Evolutionary conservation across 2,113 vertebrate genomes (phyloP).

Genomic region (Peromyscus leucopus): DNA sequence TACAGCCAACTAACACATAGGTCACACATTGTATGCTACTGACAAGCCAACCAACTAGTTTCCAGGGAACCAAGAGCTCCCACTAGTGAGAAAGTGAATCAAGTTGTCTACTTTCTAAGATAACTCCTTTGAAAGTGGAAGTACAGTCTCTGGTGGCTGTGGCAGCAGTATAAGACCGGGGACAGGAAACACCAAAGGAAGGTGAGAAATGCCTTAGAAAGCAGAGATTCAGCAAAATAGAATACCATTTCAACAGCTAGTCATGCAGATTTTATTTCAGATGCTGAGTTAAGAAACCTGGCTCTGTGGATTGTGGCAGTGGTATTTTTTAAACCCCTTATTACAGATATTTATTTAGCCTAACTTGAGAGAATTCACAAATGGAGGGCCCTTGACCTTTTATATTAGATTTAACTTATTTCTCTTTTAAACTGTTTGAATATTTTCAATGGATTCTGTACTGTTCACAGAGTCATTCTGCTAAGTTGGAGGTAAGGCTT

Average conservation of each 20-base stretch:
- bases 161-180: background rate
- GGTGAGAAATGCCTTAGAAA: background rate
- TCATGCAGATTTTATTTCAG: constrained; percentile 5
- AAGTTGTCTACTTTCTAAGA: background rate
- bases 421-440: constrained; percentile 69
- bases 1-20: background rate
- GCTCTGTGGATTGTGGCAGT: background rate
- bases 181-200: background rate
- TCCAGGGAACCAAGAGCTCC: background rate
- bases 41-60: background rate
- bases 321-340: constrained; percentile 40
- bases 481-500: constrained; percentile 61
- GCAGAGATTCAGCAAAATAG: background rate
- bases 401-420: constrained; percentile 74
- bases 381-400: constrained; percentile 64
- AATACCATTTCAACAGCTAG: background rate
- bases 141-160: background rate
- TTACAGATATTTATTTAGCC: constrained; percentile 68
- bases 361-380: constrained; percentile 64
- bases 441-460: constrained; percentile 70
- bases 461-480: constrained; percentile 62
- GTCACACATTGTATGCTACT: background rate
- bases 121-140: background rate
- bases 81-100: background rate
- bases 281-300: constrained; percentile 38